phyloP scores from a whole-genome alignment of 2,113 vertebrate genomes.

The Bubo blakistoni region DNA sequence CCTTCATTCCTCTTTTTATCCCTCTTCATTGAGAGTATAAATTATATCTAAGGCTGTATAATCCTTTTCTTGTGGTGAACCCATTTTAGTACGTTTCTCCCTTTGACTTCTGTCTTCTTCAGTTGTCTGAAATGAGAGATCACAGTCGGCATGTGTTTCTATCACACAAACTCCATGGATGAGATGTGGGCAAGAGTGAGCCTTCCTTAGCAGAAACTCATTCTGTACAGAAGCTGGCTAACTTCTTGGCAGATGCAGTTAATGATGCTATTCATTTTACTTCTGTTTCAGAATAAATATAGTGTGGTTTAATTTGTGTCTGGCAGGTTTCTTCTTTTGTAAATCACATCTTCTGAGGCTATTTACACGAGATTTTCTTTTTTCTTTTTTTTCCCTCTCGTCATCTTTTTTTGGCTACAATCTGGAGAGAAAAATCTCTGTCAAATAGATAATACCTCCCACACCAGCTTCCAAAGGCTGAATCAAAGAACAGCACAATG shows the following conservation, averaged over 20 bases:
- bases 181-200: background rate
- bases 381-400: background rate
- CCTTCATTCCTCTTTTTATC: background rate
- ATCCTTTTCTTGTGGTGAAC: background rate
- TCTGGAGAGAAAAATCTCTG: background rate
- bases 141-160: background rate
- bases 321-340: constrained; percentile 14
- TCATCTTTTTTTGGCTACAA: background rate
- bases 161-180: background rate
- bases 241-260: constrained; percentile 19
- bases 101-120: background rate
- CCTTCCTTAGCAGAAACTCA: background rate
- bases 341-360: constrained; percentile 7
- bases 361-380: background rate
- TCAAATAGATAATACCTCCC: background rate
- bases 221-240: background rate
- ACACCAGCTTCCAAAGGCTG: background rate
- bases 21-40: background rate
- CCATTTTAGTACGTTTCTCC: background rate
- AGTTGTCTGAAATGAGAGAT: background rate
- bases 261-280: constrained; percentile 19
- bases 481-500: background rate
- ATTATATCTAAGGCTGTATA: background rate
- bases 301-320: background rate
- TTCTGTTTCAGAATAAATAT: constrained; percentile 19